phyloP scores from a whole-genome alignment of 2,113 vertebrate species.

The Vanacampus margaritifer region DNA sequence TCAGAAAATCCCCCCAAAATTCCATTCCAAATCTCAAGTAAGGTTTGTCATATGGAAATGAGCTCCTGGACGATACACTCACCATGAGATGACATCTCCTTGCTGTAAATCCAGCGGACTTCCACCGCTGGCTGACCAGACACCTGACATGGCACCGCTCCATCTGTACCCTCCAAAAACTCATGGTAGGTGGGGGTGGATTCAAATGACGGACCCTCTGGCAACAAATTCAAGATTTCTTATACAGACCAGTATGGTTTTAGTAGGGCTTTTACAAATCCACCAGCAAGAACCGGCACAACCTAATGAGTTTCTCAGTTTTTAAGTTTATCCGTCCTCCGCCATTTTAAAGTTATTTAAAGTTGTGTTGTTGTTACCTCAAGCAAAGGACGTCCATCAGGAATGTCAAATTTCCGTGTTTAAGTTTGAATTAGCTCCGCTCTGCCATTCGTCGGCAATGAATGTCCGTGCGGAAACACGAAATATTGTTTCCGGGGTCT shows the following conservation, averaged over 20 bases:
- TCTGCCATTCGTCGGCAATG: too few species aligned
- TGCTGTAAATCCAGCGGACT: conserved; percentile 54
- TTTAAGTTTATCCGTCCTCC: too few species aligned
- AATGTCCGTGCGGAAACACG: too few species aligned
- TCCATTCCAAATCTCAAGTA: background rate
- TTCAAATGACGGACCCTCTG: conserved; percentile 62
- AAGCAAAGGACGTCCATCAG: too few species aligned
- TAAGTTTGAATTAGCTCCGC: too few species aligned
- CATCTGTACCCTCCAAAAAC: conserved; percentile 62
- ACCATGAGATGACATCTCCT: conserved; percentile 49
- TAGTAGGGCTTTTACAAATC: background rate
- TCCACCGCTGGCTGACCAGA: conserved; percentile 62
- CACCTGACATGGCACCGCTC: conserved; percentile 55
- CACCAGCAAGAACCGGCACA: background rate
- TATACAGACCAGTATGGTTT: background rate
- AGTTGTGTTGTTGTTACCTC: too few species aligned
- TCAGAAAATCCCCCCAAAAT: background rate
- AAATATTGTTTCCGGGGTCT: too few species aligned
- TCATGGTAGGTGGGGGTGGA: conserved; percentile 60
- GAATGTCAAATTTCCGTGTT: too few species aligned
- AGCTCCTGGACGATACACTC: conserved; percentile 13
- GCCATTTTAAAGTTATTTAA: too few species aligned
- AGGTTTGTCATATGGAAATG: background rate
- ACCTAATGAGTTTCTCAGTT: background rate
- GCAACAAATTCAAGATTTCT: background rate